Base-by-base conservation (phyloP, 2,113 vertebrate species). In the Thymallus thymallus region DNA sequence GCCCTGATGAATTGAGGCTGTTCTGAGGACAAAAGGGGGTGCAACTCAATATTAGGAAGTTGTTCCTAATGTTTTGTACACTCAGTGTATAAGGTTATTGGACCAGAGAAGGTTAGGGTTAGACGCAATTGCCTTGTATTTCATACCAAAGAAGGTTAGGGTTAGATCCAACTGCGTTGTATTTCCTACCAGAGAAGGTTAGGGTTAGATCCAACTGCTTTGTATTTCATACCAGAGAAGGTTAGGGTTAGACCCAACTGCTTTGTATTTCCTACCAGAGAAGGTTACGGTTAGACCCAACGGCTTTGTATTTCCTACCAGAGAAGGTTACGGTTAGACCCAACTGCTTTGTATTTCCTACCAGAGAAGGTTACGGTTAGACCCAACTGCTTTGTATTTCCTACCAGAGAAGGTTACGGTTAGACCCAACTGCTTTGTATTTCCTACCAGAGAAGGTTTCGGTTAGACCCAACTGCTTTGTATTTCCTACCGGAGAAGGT, bases 401-500 rank as follows among this genome's bases (percentile, higher is more conserved):
- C 22, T 41, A 56, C 69, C 41, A 62, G 30, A 73, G 63, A 51
- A 35, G 24, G 70, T 76, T 70, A 45, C 2, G 6, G 32, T 35
- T 35, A 80, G 41, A 60, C 55, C 30, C 29, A 51, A 24, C 3
- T 32, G 30, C 18, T 56, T 55, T 22, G 69, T 66, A 60, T 45
- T 67, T 65, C 41, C 22, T 41, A 56, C 69, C 41, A 63, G 30
- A 73, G 63, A 51, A 35, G 24, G 70, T 76, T 71, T 35, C 0
- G 6, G 32, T 35, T 2, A 80, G 41, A 60, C 55, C 24, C 23
- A 51, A n/a, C 6, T 32, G 30, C 22, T 56, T 55, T 22, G 69
- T 65, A 60, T 45, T 67, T 65, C 41, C 22, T 41, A 56, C 69
- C 41, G 58, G 30, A 73, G 63, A 51, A 35, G 24, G 70, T 76